A percentile compares a stretch with the other conserved stretches of the same genome.
Conservation (phyloP, 1,140 invertebrate genomes). For the Phymorhynchus buccinoides region DNA sequence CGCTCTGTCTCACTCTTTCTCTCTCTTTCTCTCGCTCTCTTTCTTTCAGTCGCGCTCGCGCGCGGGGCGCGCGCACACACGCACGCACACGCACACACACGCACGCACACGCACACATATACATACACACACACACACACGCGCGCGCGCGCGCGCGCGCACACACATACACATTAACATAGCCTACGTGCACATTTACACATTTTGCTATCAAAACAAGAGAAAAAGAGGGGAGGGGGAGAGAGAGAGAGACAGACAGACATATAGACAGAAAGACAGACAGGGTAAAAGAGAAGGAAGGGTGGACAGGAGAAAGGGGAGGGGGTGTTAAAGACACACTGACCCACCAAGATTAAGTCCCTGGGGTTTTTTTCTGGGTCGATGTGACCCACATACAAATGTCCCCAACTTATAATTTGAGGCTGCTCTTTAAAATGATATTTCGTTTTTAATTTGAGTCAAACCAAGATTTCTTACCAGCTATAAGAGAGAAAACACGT, state of each 20-base stretch:
- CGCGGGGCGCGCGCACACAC: not conserved
- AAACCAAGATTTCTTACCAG: too few species aligned
- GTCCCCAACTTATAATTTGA: too few species aligned
- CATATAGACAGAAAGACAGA: slow-evolving; percentile 3
- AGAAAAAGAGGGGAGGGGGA: too few species aligned
- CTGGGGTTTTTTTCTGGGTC: too few species aligned
- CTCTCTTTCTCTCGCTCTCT: not conserved
- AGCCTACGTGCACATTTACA: too few species aligned
- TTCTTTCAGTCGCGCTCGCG: not conserved
- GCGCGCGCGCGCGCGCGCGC: not conserved
- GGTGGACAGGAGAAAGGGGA: not conserved
- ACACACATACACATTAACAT: not conserved
- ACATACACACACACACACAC: slow-evolving; percentile 23
- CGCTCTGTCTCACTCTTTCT: not conserved
- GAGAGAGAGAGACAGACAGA: not conserved
- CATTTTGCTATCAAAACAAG: too few species aligned
- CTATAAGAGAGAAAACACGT: too few species aligned
- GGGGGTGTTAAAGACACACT: not conserved
- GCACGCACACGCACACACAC: slow-evolving; percentile 22
- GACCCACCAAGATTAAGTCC: too few species aligned
- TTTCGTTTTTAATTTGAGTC: too few species aligned
- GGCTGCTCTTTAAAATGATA: too few species aligned
- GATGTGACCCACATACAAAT: too few species aligned
- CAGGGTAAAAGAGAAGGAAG: not conserved
- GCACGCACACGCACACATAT: slow-evolving; percentile 9